These are phyloP conservation scores for Piscicola geometra DNA, from an alignment of 2,888 invertebrate species.

Conservation along the genomic window DNA sequence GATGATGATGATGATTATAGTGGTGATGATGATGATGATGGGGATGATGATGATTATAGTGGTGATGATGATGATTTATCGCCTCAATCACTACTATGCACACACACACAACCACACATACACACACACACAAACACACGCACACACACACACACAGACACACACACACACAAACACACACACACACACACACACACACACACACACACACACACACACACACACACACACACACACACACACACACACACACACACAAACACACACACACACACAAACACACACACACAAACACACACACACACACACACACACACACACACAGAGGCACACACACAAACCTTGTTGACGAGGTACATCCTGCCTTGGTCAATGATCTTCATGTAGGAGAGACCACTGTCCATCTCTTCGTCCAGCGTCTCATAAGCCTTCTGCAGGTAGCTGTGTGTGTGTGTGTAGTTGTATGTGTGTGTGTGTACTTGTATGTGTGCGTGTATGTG, in stretches of 20 bases:
- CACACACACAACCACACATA: too few relatives aligned
- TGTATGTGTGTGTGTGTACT: too few relatives aligned
- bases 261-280: neutral
- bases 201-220: neutral
- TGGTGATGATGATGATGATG: too few relatives aligned
- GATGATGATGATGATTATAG: too few relatives aligned
- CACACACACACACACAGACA: too few relatives aligned
- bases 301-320: neutral
- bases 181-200: too few relatives aligned
- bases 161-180: too few relatives aligned
- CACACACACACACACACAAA: neutral
- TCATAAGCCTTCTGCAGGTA: constrained; percentile 92
- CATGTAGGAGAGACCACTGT: constrained; percentile 74
- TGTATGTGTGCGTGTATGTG: too few relatives aligned
- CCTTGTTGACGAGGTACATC: constrained; percentile 59
- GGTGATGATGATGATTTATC: too few relatives aligned
- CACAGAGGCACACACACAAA: constrained; percentile 46
- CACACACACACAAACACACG: too few relatives aligned
- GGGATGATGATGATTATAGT: too few relatives aligned
- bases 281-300: neutral
- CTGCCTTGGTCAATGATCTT: constrained; percentile 71
- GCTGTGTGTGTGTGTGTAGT: constrained; percentile 23
- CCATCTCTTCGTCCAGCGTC: constrained; percentile 78
- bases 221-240: neutral
- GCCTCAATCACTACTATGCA: too few relatives aligned